Base-by-base conservation (phyloP, 2,888 invertebrate genomes). In the Noctuana brunneofusca region DNA sequence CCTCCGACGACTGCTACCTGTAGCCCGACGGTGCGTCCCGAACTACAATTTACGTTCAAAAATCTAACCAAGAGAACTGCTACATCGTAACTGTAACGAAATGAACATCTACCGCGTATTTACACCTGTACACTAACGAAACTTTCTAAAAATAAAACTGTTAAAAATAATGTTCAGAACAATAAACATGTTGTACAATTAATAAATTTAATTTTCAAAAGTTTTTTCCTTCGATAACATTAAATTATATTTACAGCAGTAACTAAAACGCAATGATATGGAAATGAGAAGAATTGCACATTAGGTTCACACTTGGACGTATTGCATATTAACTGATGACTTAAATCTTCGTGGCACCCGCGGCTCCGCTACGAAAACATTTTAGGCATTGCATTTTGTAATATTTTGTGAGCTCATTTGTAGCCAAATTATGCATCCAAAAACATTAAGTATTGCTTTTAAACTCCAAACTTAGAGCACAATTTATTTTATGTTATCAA, bases 241-340 rank as follows among this genome's bases (percentile, higher is more conserved):
- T 86, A 90, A 89, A 89, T 74, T 83, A 89, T 90, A 90, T 90
- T 89, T 90, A 90, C 90, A 89, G 71, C 79, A 78, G 73, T 80
- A 88, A 89, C 81, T 89, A 88, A 86, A 86, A 83, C 83, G 80
- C 82, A 83, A 84, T 82, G 86, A 88, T 85, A 89, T 87, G 88
- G 86, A 89, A 89, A 89, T 86, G 81, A 89, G 81, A 86, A 85
- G 80, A 89, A 90, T 91, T 91, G 90, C 90, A 91, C 90, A 89
- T 83, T 74, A 81, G 79, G 80, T 87, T 87, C 78, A 83, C 79
- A 83, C 78, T 80, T 89, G 89, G 89, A 91, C 89, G 88, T 83
- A 84, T 86, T 83, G 85, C 83, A 79, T 80, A 80, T 74, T 75
- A 73, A 72, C 72, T 76, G 81, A 76, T 76, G 79, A 79, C 78